Evolutionary conservation across 1,140 invertebrate species (phyloP).

Genomic region (Nylanderia fulva): DNA sequence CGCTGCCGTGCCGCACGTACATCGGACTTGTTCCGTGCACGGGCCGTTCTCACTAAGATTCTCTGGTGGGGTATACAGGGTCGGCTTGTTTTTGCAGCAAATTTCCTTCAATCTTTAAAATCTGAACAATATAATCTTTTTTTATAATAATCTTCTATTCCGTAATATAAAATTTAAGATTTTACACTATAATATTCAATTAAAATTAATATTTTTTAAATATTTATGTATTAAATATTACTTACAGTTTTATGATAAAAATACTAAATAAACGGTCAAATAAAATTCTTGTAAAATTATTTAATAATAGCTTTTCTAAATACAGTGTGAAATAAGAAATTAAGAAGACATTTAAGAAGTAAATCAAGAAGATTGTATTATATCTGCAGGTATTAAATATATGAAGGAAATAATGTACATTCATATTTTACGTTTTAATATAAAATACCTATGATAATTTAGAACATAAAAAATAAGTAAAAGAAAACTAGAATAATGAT

Average conservation of each 20-base stretch:
- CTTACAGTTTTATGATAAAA: background rate
- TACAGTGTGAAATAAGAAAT: background rate
- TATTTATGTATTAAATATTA: no score
- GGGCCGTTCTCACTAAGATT: constrained; percentile 58
- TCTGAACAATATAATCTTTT: background rate
- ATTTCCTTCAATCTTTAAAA: background rate
- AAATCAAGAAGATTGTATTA: background rate
- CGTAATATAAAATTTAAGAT: background rate
- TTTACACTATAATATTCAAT: background rate
- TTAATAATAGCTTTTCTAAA: background rate
- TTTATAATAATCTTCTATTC: background rate
- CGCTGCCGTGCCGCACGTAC: constrained; percentile 73
- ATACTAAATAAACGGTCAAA: background rate
- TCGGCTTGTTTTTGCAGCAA: constrained; percentile 43
- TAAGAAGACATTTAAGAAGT: background rate
- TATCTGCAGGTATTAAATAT: background rate
- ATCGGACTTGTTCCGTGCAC: constrained; percentile 68
- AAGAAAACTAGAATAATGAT: background rate
- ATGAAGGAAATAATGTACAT: background rate
- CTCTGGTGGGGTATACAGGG: constrained; percentile 75
- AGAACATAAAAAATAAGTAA: background rate
- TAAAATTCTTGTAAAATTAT: background rate
- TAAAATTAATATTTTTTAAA: background rate
- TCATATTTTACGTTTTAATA: background rate
- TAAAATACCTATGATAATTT: background rate